These are phyloP conservation scores for Lomographa bimaculata DNA, from an alignment of 2,888 invertebrate species.

Conservation along the genomic window DNA sequence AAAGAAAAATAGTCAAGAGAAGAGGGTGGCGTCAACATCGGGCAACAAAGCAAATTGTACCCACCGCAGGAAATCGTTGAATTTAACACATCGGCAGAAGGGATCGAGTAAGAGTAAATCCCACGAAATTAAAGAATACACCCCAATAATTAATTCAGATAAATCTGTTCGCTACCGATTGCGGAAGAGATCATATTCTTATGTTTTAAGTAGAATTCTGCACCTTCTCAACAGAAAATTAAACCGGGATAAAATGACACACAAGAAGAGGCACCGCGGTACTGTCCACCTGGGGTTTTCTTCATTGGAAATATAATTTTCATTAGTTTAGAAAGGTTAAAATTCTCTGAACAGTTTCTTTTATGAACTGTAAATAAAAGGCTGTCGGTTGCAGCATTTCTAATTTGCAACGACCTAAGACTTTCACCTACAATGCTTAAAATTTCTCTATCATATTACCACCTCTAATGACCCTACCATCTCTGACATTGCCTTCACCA, in stretches of 20 bases:
- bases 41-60: neutral
- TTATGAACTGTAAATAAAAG: too few species aligned
- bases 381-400: too few species aligned
- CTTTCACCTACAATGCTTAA: too few species aligned
- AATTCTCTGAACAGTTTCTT: too few species aligned
- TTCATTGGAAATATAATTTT: too few species aligned
- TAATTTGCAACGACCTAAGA: too few species aligned
- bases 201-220: constrained; percentile 53
- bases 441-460: too few species aligned
- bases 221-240: constrained; percentile 54
- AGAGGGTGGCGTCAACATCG: too few species aligned
- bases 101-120: constrained; percentile 26
- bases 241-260: constrained; percentile 28
- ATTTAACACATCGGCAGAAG: constrained; percentile 28
- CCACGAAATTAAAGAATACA: constrained; percentile 33
- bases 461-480: too few species aligned
- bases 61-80: constrained; percentile 47
- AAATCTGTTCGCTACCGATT: constrained; percentile 48
- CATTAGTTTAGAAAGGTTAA: too few species aligned
- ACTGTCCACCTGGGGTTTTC: too few species aligned
- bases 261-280: constrained; percentile 28
- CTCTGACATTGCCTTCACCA: too few species aligned
- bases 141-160: constrained; percentile 38
- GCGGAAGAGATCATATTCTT: constrained; percentile 42
- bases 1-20: constrained; percentile 34